Conservation (phyloP, 64 coral and sea anemone genomes). For the Anthopleura sola region DNA sequence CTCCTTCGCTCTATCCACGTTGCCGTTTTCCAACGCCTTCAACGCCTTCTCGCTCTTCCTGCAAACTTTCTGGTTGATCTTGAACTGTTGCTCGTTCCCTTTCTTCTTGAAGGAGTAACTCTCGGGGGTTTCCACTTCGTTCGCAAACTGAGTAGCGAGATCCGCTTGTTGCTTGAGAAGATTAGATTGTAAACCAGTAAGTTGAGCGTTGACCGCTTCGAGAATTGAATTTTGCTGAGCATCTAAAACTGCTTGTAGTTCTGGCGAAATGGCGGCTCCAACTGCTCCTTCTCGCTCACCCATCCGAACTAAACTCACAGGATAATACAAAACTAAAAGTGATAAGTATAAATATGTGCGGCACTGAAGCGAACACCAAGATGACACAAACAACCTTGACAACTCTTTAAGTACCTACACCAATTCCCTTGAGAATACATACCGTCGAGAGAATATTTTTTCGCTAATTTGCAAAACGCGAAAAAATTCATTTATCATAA, state of each 20-base stretch:
- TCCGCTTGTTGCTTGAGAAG: neutral
- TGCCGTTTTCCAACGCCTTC: conserved; percentile 24
- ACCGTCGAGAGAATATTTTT: too few relatives aligned
- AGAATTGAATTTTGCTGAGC: conserved; percentile 17
- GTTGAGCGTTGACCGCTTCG: conserved; percentile 9
- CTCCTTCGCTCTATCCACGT: conserved; percentile 27
- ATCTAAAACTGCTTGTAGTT: conserved; percentile 11
- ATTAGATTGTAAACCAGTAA: neutral
- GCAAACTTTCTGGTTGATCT: conserved; percentile 26
- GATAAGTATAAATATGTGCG: neutral
- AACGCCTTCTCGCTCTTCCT: conserved; percentile 2
- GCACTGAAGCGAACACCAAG: too few relatives aligned
- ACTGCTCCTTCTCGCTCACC: too few relatives aligned
- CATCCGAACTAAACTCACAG: neutral
- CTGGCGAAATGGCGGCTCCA: too few relatives aligned
- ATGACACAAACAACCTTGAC: neutral
- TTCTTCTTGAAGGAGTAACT: conserved; percentile 16
- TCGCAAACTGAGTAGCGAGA: neutral
- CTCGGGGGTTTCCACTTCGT: neutral
- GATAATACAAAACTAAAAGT: neutral
- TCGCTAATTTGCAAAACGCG: conserved; percentile 9
- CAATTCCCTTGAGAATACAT: too few relatives aligned
- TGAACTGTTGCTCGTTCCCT: conserved; percentile 31
- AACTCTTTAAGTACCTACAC: too few relatives aligned
- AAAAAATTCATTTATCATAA: neutral